Evolutionary conservation across 1,140 invertebrate species (phyloP), one percentile per base, ranked within the genome.

Genomic region (Cydia splendana): DNA sequence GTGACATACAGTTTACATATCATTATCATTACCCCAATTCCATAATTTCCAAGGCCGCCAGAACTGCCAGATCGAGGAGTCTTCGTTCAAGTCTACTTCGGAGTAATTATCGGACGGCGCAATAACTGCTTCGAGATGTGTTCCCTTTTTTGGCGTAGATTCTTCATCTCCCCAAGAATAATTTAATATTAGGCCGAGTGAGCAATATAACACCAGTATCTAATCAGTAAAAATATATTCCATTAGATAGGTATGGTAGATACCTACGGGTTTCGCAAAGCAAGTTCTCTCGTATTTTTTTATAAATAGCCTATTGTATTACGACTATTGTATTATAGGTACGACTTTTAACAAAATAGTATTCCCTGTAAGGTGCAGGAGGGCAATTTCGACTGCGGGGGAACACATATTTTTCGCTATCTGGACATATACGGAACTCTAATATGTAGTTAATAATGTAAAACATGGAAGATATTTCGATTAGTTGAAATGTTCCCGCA

Each of bases 41-140:
- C 79, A 84, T 34, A 87, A 81, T 75, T 79, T 85, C 81, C 81
- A 81, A 7, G 83, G 86, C 65, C 80, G 81, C 85, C 84, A 84
- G 34, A 76, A 75, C 7, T 76, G 81, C 86, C 86, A 86, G 15
- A 80, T 38, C 10, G 65, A 71, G 7, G 75, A 62, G 28, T 84
- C 83, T 20, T 77, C 77, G 38, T 78, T 75, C 18, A 83, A 79
- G 57, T 85, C 80, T 9, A 73, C 51, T 18, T 81, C 74, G 18
- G 78, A 69, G 57, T 77, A 69, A 15, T 20, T 53, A 15, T 77
- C 78, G 12, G 79, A 30, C 30, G 77, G 34, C 12, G 82, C 81
- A 24, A 80, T 81, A 1, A 76, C 79, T 62, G 80, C 75, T 30
- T 82, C 81, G 71, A 77, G 76, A 45, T 76, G 77, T 15, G 38